Conservation (phyloP, 2,797 vertebrate species). For the Aldrovandia affinis region DNA sequence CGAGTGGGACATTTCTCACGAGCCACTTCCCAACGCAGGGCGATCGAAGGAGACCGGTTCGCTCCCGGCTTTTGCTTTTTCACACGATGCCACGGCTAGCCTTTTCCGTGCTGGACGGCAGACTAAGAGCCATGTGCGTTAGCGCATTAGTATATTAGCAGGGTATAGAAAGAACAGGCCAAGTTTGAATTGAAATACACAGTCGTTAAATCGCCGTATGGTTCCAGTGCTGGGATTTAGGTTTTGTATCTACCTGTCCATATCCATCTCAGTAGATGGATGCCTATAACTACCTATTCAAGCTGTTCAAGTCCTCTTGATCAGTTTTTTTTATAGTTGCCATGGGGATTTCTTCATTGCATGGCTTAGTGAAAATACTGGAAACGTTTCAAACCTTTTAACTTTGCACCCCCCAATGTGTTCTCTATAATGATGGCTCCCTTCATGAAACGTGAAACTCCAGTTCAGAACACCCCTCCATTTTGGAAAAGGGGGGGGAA, state of each 20-base stretch:
- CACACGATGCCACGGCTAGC: conserved; percentile 30
- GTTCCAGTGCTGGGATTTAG: neutral
- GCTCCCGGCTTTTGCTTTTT: conserved; percentile 60
- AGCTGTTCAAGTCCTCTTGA: neutral
- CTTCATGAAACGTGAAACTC: conserved; percentile 69
- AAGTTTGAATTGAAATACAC: neutral
- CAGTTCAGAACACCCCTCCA: conserved; percentile 19
- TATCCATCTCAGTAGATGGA: neutral
- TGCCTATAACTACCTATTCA: too few species aligned
- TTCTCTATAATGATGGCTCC: neutral
- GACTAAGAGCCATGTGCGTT: neutral
- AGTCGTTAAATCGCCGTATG: neutral
- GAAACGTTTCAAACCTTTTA: neutral
- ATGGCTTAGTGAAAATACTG: neutral
- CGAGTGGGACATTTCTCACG: conserved; percentile 65
- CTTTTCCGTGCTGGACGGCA: neutral
- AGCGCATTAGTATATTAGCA: neutral
- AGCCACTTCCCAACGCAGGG: neutral
- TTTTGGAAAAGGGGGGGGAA: neutral
- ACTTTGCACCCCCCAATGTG: neutral
- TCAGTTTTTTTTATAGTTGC: neutral
- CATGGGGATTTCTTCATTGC: neutral
- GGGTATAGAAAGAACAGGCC: neutral
- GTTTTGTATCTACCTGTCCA: neutral
- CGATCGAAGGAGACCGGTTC: neutral